Conservation (phyloP, 2,113 vertebrate genomes). For the Xenopus tropicalis region DNA sequence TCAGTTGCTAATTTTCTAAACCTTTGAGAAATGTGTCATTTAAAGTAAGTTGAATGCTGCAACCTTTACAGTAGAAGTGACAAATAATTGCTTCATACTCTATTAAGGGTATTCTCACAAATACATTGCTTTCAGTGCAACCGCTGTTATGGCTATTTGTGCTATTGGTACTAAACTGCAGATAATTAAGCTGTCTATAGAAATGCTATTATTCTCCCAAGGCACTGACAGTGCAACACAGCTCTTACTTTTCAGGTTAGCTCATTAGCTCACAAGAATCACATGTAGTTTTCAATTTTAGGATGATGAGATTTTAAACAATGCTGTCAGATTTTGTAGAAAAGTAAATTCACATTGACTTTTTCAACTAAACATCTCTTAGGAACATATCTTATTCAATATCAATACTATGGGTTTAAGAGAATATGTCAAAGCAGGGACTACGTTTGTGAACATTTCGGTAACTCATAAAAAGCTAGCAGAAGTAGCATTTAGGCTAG, state of each 20-base stretch:
- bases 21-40: constrained; percentile 52
- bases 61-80: constrained; percentile 48
- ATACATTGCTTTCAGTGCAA: constrained; percentile 49
- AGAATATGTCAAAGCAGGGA: too few relatives aligned
- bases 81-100: constrained; percentile 46
- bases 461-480: too few relatives aligned
- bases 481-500: too few relatives aligned
- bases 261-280: constrained; percentile 61
- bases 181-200: constrained; percentile 70
- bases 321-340: constrained; percentile 35
- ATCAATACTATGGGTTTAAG: too few relatives aligned
- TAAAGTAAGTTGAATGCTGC: constrained; percentile 46
- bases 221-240: constrained; percentile 51
- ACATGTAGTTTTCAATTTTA: constrained; percentile 46
- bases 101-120: constrained; percentile 50
- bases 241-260: constrained; percentile 60
- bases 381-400: too few relatives aligned
- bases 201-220: constrained; percentile 66
- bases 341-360: too few relatives aligned
- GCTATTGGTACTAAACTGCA: constrained; percentile 67
- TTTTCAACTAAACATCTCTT: too few relatives aligned
- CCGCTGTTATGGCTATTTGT: constrained; percentile 59
- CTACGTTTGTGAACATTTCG: too few relatives aligned
- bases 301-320: constrained; percentile 54
- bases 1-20: constrained; percentile 51